Evolutionary conservation across 2,888 invertebrate genomes (phyloP), one percentile per base, ranked within the genome.

Genomic region (Dicyrtomina minuta): DNA sequence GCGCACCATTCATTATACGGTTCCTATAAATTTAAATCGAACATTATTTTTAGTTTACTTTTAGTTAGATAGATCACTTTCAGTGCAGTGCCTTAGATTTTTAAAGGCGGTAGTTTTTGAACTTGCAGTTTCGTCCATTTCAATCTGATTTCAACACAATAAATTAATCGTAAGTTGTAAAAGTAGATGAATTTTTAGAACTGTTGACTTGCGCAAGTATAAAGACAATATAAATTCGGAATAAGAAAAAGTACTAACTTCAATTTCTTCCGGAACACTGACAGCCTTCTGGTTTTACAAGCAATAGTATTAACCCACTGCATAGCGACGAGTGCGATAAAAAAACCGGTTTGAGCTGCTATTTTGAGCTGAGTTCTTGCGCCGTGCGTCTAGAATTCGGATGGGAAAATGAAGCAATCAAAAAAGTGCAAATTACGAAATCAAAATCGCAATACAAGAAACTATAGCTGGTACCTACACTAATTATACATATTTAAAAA

Each of bases 271-370:
- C 22, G 33, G 12, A 71, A 64, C 13, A 75, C 61, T 55, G 68
- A 73, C 8, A 70, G 39, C 3, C 70, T 43, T 24, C 71, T 33
- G 1, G 74, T 72, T 56, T 72, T 74, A 43, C 76, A 74, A 10
- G 62, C 67, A 43, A 76, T n/a, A 1, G 70, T 58, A 62, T 74
- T 74, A 4, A 71, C 73, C 51, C 70, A 43, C 61, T 76, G 76
- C 66, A 71, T 71, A 0, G 70, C 12, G 0, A 76, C 70, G 60
- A 76, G 71, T 6, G 73, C 73, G 33, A 73, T 51, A 56, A 76
- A 76, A 51, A 76, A 74, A 1, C 67, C 68, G 0, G 76, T 70
- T 58, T 76, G 74, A 24, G 72, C 70, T 39, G 64, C 65, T 1
- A 70, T 44, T 46, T 70, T 73, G 1, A 74, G 41, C 46, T 56